These are phyloP conservation scores for Cebidichthys violaceus DNA, from an alignment of 2,113 vertebrate species.

Conservation along the genomic window DNA sequence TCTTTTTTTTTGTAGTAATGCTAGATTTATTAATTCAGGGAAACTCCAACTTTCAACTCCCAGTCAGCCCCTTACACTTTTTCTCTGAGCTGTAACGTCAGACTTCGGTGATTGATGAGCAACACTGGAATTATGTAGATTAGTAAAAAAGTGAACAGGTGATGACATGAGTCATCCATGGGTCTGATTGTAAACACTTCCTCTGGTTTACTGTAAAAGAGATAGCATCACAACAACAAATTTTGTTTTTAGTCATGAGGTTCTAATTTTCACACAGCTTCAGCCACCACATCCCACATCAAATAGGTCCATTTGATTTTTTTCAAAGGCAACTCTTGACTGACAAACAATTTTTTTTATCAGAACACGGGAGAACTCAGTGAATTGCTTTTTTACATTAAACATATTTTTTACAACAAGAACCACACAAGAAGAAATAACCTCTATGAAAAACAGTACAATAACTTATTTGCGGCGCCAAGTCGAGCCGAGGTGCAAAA, in stretches of 20 bases:
- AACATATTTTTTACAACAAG: neutral
- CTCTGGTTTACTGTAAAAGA: neutral
- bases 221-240: neutral
- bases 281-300: neutral
- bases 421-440: neutral
- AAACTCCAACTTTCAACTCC: neutral
- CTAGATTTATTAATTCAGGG: neutral
- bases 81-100: neutral
- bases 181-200: neutral
- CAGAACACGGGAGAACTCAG: neutral
- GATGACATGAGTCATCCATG: neutral
- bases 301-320: neutral
- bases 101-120: neutral
- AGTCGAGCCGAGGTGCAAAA: conserved; percentile 31
- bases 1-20: neutral
- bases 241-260: neutral
- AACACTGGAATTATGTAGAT: neutral
- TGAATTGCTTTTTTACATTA: neutral
- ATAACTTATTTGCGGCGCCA: conserved; percentile 17
- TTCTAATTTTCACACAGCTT: neutral
- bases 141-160: neutral
- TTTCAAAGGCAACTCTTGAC: neutral
- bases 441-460: neutral
- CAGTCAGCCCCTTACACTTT: neutral
- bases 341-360: neutral